These are phyloP conservation scores for Lasioglossum villosulum DNA, from an alignment of 2,888 invertebrate genomes.

Conservation along the genomic window DNA sequence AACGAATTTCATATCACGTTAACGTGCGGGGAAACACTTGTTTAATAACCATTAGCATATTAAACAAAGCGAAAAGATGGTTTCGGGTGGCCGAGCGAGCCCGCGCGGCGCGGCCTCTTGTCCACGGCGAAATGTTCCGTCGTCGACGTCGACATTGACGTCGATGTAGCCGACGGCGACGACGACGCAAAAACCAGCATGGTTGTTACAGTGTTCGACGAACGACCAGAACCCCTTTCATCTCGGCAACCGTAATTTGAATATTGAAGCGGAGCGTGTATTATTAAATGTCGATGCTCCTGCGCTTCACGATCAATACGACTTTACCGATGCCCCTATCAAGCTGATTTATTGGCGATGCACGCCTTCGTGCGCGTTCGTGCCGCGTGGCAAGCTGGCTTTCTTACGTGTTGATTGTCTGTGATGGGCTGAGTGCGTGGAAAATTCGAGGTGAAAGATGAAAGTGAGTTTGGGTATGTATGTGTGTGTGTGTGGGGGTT, in stretches of 20 bases:
- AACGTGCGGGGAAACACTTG: constrained; percentile 73
- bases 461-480: too few species aligned
- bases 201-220: neutral
- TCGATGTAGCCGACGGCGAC: neutral
- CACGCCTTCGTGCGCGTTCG: neutral
- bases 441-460: neutral
- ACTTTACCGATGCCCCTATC: neutral
- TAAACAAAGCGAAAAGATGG: constrained; percentile 69
- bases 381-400: neutral
- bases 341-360: neutral
- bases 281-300: constrained; percentile 19
- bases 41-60: constrained; percentile 76
- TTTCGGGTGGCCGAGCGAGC: neutral
- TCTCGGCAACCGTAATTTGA: constrained; percentile 19
- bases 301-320: neutral
- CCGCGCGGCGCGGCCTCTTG: neutral
- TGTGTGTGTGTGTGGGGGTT: too few species aligned
- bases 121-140: neutral
- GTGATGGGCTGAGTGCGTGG: neutral
- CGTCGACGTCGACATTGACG: neutral
- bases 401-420: neutral
- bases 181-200: neutral
- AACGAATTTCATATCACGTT: constrained; percentile 77
- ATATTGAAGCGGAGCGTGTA: constrained; percentile 28
- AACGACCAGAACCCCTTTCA: constrained; percentile 23